Conservation (phyloP, 2,113 vertebrate species). For the Cavia aperea region DNA sequence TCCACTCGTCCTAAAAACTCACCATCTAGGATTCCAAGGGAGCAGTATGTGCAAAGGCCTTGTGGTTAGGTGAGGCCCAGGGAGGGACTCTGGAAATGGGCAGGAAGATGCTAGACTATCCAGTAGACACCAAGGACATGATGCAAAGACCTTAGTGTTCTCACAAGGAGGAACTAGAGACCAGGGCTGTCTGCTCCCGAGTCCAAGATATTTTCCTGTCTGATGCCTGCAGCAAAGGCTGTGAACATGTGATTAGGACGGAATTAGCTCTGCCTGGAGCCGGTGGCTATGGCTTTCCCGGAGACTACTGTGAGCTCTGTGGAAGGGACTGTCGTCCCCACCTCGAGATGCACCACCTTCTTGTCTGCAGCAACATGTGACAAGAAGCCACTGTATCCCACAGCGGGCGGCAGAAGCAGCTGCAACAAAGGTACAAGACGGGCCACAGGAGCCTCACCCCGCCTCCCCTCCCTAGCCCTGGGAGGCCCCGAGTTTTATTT, state of each 20-base stretch:
- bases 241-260: too few species aligned
- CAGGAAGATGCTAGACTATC: not conserved
- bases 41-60: not conserved
- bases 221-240: not conserved
- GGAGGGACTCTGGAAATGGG: not conserved
- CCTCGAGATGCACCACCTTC: not conserved
- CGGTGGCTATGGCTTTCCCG: not conserved
- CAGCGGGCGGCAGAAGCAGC: not conserved
- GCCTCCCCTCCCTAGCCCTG: not conserved
- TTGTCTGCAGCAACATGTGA: not conserved
- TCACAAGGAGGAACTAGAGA: not conserved
- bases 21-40: not conserved
- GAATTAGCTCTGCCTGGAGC: not conserved
- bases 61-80: not conserved
- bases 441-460: not conserved
- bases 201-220: not conserved
- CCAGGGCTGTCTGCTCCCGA: not conserved
- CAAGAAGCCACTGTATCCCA: not conserved
- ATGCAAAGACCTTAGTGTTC: not conserved
- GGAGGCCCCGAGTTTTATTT: not conserved
- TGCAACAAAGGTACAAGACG: accelerated
- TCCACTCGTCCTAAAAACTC: not conserved
- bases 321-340: accelerated
- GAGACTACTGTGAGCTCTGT: accelerated
- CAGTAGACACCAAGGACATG: not conserved